Base-by-base conservation (phyloP, 2,888 invertebrate genomes). In the Pseudococcus longispinus region DNA sequence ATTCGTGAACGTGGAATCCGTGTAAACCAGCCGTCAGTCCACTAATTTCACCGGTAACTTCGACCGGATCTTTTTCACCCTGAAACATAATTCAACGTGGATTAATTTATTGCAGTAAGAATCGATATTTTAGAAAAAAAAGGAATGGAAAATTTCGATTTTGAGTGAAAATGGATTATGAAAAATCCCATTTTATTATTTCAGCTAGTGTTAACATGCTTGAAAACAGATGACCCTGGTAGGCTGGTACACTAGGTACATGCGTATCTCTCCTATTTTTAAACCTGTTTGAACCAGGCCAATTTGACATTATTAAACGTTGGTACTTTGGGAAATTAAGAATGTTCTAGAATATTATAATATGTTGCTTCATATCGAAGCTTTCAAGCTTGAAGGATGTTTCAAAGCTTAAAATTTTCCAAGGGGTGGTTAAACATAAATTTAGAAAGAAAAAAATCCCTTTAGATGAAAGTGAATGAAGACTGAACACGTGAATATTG, bases 1-100 rank as follows among this genome's bases (percentile, higher is more conserved):
- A 98, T 92, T 98, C 96, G 90, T 98, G 98, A 88, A 98, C 94
- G 90, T 98, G 98, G 92, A 98, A 97, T 29, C 97, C 97, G 90
- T 97, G 96, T 9, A 90, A 51, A 18, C 88, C 88, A 83, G 87
- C 80, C 13, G 92, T 90, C 46, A 98, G 92, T 1, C 98, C 97
- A 44, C 91, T 92, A 13, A 98, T 93, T 91, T 96, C 94, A 9
- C 98, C 98, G 46, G 94, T 94, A n/a, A 98, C 93, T 87, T 93
- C 92, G 1, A 96, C 96, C 1, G 94, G 93, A n/a, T 92, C 91
- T n/a, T 92, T 92, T 0, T 92, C 93, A 89, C 92, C 91, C 95
- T 94, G 90, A 82, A 92, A 88, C 87, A 87, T 83, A 70, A 15
- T 70, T 26, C 70, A 70, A 70, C 0, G 6, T 65, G 1, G 15